phyloP scores from a whole-genome alignment of 1,140 invertebrate genomes.

The Pygmarrhopalites habei region DNA sequence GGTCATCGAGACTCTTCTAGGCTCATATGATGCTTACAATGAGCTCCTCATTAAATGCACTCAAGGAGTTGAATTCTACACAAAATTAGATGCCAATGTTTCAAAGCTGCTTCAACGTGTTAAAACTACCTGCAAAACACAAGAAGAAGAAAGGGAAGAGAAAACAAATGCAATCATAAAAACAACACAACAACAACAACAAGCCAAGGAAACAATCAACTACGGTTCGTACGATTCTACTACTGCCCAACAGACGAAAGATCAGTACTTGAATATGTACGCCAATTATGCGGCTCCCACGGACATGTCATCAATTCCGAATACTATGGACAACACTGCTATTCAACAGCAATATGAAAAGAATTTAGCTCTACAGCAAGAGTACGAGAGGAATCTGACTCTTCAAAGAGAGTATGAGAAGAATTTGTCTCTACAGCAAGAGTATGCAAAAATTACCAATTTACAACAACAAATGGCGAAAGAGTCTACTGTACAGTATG shows the following conservation, averaged over 20 bases:
- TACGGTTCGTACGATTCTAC: too few relatives aligned
- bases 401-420: not conserved
- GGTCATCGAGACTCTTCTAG: constrained; percentile 62
- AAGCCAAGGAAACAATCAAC: not conserved
- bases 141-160: constrained; percentile 79
- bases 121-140: constrained; percentile 73
- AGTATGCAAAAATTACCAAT: not conserved
- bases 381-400: constrained; percentile 1
- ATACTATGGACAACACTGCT: too few relatives aligned
- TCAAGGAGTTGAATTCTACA: constrained; percentile 90
- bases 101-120: constrained; percentile 67
- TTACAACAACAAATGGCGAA: not conserved
- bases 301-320: not conserved
- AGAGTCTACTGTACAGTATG: not conserved
- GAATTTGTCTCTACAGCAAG: not conserved
- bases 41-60: constrained; percentile 79
- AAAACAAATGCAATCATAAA: constrained; percentile 56
- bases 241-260: too few relatives aligned
- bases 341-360: too few relatives aligned
- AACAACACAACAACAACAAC: constrained; percentile 40
- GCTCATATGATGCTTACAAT: constrained; percentile 83
- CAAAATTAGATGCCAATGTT: constrained; percentile 81
- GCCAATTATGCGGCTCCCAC: too few relatives aligned
- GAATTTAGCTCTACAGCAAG: not conserved
- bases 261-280: too few relatives aligned